Conservation (phyloP, 2,888 invertebrate genomes). For the Falcaria lacertinaria region DNA sequence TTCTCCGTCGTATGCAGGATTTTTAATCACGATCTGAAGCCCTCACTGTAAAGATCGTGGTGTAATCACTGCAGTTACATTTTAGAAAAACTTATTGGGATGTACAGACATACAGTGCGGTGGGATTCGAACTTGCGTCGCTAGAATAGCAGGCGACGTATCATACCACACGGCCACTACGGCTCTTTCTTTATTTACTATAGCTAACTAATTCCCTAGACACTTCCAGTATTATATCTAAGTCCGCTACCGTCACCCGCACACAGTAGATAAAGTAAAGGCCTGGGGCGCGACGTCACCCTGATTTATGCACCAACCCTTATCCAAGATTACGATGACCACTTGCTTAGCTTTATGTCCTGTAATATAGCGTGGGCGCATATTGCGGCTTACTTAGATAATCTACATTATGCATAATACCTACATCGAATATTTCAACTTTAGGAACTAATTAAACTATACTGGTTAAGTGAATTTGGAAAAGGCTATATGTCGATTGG, state of each 20-base stretch:
- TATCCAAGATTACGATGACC: slow-evolving; percentile 80
- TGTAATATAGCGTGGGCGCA: neutral
- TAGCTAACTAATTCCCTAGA: neutral
- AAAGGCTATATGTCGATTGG: no score
- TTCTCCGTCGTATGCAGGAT: no score
- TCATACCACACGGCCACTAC: no score
- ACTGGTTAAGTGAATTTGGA: no score
- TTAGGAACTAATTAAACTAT: neutral
- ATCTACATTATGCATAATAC: neutral
- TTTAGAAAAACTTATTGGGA: no score
- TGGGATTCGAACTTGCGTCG: no score
- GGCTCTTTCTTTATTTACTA: no score
- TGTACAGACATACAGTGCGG: no score
- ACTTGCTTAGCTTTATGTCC: slow-evolving; percentile 69
- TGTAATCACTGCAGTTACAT: no score
- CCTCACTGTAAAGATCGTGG: no score
- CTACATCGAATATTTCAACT: neutral
- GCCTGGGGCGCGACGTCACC: slow-evolving; percentile 67
- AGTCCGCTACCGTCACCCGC: slow-evolving; percentile 63
- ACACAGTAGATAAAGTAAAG: slow-evolving; percentile 76
- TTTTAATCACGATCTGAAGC: no score
- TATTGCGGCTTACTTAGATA: neutral
- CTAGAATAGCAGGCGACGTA: no score
- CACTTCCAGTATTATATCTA: slow-evolving; percentile 30
- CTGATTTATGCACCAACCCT: slow-evolving; percentile 76